Conservation (phyloP, 2,888 invertebrate species). For the Hyposoter didymator region DNA sequence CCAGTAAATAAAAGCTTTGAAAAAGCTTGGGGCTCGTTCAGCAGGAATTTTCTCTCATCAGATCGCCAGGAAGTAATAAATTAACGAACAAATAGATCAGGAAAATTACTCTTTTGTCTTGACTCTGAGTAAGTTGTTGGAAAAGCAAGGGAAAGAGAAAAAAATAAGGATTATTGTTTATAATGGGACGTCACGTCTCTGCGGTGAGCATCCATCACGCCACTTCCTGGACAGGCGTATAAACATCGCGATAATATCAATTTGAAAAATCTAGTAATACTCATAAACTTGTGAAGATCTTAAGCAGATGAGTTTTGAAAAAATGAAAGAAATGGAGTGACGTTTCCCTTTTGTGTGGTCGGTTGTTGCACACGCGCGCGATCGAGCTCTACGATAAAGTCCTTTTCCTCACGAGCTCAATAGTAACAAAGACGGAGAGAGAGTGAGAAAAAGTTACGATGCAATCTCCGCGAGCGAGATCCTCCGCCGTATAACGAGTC, state of each 20-base stretch:
- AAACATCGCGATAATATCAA: conserved; percentile 39
- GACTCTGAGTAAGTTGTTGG: neutral
- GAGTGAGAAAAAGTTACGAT: conserved; percentile 27
- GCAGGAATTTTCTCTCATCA: too few relatives aligned
- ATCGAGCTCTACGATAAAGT: conserved; percentile 43
- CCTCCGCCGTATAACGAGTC: conserved; percentile 33
- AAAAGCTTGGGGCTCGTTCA: too few relatives aligned
- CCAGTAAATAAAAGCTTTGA: neutral
- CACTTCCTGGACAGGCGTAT: conserved; percentile 34
- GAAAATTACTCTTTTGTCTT: neutral
- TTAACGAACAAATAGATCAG: neutral
- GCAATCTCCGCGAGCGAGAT: conserved; percentile 40
- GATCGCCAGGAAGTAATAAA: conserved; percentile 5
- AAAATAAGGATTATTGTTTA: neutral
- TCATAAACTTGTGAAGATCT: conserved; percentile 52
- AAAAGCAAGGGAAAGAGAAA: neutral
- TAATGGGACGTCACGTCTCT: conserved; percentile 1
- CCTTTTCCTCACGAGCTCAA: conserved; percentile 46
- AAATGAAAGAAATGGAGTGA: conserved; percentile 37
- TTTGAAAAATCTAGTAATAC: conserved; percentile 27
- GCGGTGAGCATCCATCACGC: conserved; percentile 8
- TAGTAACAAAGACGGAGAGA: conserved; percentile 23
- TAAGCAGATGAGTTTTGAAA: conserved; percentile 10
- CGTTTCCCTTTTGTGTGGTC: conserved; percentile 47
- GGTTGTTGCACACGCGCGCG: conserved; percentile 43